Conservation (phyloP, 2,797 vertebrate genomes). For the Dermochelys coriacea region DNA sequence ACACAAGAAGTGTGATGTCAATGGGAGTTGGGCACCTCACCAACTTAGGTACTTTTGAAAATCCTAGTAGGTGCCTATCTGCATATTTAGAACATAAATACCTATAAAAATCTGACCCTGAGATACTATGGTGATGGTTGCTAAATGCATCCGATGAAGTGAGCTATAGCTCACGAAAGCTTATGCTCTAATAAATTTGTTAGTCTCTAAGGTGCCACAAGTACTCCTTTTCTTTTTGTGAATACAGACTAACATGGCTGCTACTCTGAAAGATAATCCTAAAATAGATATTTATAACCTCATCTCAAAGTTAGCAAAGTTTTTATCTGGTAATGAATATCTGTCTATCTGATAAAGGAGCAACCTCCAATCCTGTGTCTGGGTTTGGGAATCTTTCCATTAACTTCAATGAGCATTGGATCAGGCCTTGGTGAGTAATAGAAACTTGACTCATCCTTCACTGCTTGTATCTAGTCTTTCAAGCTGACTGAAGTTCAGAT, state of each 20-base stretch:
- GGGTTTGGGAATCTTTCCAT: neutral
- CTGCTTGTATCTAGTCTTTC: neutral
- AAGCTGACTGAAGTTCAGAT: neutral
- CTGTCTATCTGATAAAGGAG: neutral
- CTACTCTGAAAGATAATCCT: neutral
- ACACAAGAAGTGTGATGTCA: neutral
- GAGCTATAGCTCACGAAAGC: too few species aligned
- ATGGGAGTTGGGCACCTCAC: neutral
- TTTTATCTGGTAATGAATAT: neutral
- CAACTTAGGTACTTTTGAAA: neutral
- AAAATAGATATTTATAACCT: neutral
- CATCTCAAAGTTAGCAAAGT: neutral
- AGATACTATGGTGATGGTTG: neutral
- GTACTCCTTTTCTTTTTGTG: too few species aligned
- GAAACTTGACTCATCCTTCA: neutral
- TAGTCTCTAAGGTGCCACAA: too few species aligned
- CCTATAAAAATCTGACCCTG: neutral
- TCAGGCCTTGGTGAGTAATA: neutral
- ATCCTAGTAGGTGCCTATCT: neutral
- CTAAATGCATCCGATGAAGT: too few species aligned
- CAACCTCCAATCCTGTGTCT: constrained; percentile 26
- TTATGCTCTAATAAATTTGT: too few species aligned
- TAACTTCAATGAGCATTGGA: neutral
- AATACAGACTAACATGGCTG: too few species aligned
- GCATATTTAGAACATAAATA: too few species aligned